Conservation (phyloP, 1,140 invertebrate species). For the Drosophila bocki region DNA sequence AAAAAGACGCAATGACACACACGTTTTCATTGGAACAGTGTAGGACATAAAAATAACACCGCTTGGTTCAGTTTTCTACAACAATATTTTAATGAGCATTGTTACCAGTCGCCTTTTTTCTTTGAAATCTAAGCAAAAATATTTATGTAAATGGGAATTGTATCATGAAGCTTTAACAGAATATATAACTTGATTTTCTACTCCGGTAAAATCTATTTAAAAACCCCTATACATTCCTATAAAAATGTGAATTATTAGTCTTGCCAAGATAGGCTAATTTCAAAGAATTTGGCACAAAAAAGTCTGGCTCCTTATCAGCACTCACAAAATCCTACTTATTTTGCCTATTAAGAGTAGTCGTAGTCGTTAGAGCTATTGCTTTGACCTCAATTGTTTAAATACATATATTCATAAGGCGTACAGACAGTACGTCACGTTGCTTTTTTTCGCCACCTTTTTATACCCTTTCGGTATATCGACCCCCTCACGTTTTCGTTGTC, state of each 20-base stretch:
- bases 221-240: no score
- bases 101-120: not conserved
- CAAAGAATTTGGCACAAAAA: not conserved
- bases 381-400: conserved; percentile 6
- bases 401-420: conserved; percentile 5
- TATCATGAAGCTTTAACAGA: not conserved
- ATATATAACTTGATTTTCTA: not conserved
- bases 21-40: conserved; percentile 21
- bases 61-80: not conserved
- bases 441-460: not conserved
- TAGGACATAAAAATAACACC: not conserved
- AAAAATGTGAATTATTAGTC: not conserved
- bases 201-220: not conserved
- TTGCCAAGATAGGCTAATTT: not conserved
- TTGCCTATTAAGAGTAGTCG: not conserved
- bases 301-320: not conserved
- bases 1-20: not conserved
- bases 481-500: conserved; percentile 5
- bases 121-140: not conserved
- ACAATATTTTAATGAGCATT: not conserved
- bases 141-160: not conserved
- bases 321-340: not conserved
- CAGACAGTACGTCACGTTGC: conserved; percentile 48
- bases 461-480: conserved; percentile 21
- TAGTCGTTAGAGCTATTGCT: not conserved